Conservation (phyloP, 2,113 vertebrate genomes). For the Eclectus roratus region DNA sequence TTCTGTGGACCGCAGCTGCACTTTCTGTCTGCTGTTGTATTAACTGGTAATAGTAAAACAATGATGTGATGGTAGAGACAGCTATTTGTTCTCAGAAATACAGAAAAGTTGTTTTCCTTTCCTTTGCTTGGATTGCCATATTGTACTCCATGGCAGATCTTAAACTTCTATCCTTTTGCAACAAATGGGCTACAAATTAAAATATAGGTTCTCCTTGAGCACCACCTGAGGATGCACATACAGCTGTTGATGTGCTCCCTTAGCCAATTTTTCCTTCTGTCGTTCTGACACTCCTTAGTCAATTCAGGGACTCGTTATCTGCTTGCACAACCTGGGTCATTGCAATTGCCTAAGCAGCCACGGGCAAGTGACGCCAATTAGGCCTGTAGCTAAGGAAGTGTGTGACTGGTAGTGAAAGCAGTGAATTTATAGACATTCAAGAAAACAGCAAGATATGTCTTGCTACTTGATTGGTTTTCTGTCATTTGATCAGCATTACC, state of each 20-base stretch:
- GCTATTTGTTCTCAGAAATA: slow-evolving; percentile 66
- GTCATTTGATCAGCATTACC: background rate
- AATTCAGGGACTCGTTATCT: background rate
- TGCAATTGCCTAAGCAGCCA: background rate
- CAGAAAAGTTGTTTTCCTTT: slow-evolving; percentile 60
- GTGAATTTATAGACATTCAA: background rate
- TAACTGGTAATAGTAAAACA: slow-evolving; percentile 86
- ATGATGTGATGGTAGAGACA: slow-evolving; percentile 49
- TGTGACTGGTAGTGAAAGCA: background rate
- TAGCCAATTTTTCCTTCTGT: background rate
- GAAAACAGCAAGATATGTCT: background rate
- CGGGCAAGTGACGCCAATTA: background rate
- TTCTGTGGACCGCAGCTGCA: slow-evolving; percentile 75
- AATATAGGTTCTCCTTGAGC: slow-evolving; percentile 16
- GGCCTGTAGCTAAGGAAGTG: background rate
- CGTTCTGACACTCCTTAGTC: background rate
- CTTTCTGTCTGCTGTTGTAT: slow-evolving; percentile 73
- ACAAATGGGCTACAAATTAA: slow-evolving; percentile 65
- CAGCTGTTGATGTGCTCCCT: background rate
- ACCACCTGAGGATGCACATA: slow-evolving; percentile 20
- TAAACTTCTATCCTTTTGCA: slow-evolving; percentile 43
- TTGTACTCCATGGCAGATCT: slow-evolving; percentile 24
- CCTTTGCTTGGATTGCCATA: slow-evolving; percentile 59
- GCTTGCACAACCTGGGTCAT: background rate
- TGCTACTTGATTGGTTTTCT: background rate